phyloP scores from a whole-genome alignment of 2,113 vertebrate genomes.

The Hipposideros armiger region DNA sequence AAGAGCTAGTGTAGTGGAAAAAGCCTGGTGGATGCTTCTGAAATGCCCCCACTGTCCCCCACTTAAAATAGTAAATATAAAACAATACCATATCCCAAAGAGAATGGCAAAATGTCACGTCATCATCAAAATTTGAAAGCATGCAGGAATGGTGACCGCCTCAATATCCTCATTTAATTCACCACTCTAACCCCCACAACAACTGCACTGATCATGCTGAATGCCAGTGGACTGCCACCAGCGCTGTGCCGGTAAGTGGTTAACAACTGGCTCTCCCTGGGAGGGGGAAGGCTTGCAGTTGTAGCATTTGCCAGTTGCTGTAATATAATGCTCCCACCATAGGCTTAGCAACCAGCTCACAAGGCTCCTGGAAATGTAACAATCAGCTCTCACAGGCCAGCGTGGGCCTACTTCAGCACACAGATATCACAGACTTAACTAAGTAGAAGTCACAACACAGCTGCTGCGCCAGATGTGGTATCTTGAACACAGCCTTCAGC shows the following conservation, averaged over 20 bases:
- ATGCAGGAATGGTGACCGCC: neutral
- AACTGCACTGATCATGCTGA: neutral
- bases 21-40: neutral
- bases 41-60: neutral
- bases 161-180: neutral
- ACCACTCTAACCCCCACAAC: neutral
- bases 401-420: neutral
- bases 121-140: constrained; percentile 26
- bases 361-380: neutral
- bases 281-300: neutral
- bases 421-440: neutral
- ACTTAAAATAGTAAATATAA: neutral
- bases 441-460: neutral
- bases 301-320: neutral
- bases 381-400: neutral
- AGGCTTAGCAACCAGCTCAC: neutral
- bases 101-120: neutral
- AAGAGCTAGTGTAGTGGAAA: neutral
- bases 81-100: neutral
- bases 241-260: neutral
- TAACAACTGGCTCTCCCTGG: neutral
- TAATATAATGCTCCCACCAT: neutral
- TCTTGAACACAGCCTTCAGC: neutral
- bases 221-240: neutral
- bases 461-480: neutral